Evolutionary conservation across 2,797 vertebrate species (phyloP).

Genomic region (Phrynocephalus vlangalii): DNA sequence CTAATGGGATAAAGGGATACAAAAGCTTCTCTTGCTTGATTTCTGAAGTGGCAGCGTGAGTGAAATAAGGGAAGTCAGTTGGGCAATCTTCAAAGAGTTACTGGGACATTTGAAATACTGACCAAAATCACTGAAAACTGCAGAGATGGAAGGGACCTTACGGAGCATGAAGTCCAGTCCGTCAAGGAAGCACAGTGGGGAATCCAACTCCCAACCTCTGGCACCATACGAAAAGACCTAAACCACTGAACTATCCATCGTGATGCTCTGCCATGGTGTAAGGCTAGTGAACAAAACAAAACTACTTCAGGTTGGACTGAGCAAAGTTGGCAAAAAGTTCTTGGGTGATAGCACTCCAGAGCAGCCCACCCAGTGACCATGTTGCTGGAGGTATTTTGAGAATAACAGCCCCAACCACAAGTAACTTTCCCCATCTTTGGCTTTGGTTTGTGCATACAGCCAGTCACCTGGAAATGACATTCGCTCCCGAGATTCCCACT

Average conservation of each 20-base stretch:
- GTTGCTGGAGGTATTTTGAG: no score
- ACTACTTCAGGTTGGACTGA: not conserved
- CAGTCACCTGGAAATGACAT: not conserved
- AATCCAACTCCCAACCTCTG: no score
- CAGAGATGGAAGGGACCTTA: no score
- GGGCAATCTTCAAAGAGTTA: not conserved
- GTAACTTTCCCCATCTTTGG: not conserved
- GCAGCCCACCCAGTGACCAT: no score
- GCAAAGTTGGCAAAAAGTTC: not conserved
- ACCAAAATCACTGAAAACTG: not conserved
- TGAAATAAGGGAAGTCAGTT: not conserved
- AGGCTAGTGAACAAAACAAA: not conserved
- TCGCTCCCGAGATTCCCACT: not conserved
- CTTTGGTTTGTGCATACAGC: not conserved
- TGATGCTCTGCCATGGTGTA: not conserved
- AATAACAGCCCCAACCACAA: no score
- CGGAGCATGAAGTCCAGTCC: no score
- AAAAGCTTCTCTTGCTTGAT: not conserved
- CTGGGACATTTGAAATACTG: not conserved
- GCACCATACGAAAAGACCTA: no score
- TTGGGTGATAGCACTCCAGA: not conserved
- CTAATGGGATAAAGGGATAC: not conserved
- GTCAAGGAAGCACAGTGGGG: no score
- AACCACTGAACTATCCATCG: not conserved
- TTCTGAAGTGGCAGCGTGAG: not conserved